Evolutionary conservation across 2,113 vertebrate genomes (phyloP), one percentile per base, ranked within the genome.

Genomic region (Daboia siamensis): DNA sequence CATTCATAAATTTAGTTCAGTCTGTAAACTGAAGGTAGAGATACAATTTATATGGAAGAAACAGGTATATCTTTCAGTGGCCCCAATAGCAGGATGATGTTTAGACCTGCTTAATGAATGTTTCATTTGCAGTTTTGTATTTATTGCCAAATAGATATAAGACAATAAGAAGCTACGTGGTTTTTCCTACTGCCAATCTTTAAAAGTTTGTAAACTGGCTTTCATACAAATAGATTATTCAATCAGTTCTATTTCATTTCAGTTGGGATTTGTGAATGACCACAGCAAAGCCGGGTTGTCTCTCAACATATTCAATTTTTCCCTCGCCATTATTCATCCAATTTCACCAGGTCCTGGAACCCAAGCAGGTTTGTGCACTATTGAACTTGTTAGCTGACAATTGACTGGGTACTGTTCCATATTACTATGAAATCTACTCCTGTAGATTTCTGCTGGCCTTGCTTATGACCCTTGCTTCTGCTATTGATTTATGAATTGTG

Each of bases 371-470:
- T 44, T 80, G 33, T 61, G 44, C 87, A 88, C 55, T 39, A 59
- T 1, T 92, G 57, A 57, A 90, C n/a, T 88, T 55, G 57, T 74
- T n/a, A 5, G 92, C 15, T 87, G 33, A 54, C 57, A 5, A 59
- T 29, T 0, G 0, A 54, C 87, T 4, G 8, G 61, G 92, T 89
- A 89, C 2, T 26, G 84, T 8, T 88, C 23, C 5, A 55, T 39
- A 85, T 87, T 93, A 0, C 90, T 94, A 3, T 3, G 92, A 96
- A 92, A 88, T 61, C 59, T 39, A 24, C 89, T 87, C 21, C 80
- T 12, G 61, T 8, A 51, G 21, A 0, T 92, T 48, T 46, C 61
- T 59, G 0, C n/a, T 20, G 44, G 13, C 89, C 54, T 56, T 57
- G 46, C 21, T 94, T 90, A 90, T 86, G 92, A 93, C 88, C 87